Evolutionary conservation across 2,888 invertebrate species (phyloP).

Genomic region (Scaptomyza polygonia): DNA sequence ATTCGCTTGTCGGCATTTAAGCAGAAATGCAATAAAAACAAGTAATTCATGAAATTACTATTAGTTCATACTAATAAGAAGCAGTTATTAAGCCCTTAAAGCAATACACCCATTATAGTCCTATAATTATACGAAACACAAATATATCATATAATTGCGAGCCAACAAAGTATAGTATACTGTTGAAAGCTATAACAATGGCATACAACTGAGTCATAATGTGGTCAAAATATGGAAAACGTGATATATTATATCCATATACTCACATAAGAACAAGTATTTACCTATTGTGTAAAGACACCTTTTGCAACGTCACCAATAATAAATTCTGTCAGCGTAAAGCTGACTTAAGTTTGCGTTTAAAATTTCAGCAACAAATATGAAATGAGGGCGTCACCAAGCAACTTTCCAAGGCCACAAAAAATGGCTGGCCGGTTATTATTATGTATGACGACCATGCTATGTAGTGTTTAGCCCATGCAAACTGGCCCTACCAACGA

Average conservation of each 20-base stretch:
- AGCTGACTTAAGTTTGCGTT: slow-evolving; percentile 19
- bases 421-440: slow-evolving; percentile 26
- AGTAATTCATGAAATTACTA: slow-evolving; percentile 8
- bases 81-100: not conserved
- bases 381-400: slow-evolving; percentile 37
- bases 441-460: slow-evolving; percentile 34
- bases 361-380: slow-evolving; percentile 27
- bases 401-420: slow-evolving; percentile 34
- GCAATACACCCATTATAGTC: not conserved
- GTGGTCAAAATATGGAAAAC: not conserved
- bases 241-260: not conserved
- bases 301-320: slow-evolving; percentile 18
- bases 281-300: slow-evolving; percentile 9
- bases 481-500: slow-evolving; percentile 8
- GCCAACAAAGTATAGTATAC: not conserved
- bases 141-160: not conserved
- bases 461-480: slow-evolving; percentile 11
- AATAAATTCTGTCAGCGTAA: slow-evolving; percentile 12
- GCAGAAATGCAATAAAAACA: slow-evolving; percentile 10
- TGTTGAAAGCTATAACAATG: not conserved
- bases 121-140: not conserved
- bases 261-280: not conserved
- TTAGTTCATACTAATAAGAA: not conserved
- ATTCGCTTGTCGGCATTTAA: slow-evolving; percentile 14
- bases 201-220: slow-evolving; percentile 5